Base-by-base conservation (phyloP, 1,140 invertebrate species). In the Asbolus verrucosus region DNA sequence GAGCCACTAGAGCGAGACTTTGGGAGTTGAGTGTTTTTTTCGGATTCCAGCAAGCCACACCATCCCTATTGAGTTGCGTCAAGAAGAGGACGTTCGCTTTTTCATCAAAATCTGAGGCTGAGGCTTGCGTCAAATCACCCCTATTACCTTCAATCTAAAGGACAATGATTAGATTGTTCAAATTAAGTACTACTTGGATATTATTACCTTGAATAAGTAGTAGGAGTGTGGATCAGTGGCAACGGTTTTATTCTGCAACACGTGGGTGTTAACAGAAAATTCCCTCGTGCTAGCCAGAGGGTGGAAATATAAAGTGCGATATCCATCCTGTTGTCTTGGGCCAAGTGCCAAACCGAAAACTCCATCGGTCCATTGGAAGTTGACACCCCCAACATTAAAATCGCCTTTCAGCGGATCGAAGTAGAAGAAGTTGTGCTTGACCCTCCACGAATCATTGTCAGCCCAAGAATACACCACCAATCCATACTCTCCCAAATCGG, bases 311-410 rank as follows among this genome's bases (percentile, higher is more conserved):
- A 91, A 83, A n/a, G 86, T 88, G 61, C 87, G 87, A 62, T 81
- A 86, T 27, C 83, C 76, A 50, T 72, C 73, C 46, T 69, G 39
- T 9, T 72, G 65, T 67, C 38, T 33, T 11, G 72, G 73, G 36
- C 76, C 74, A 13, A 92, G 77, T 1, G 90, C 88, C 67, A 92
- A 67, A 19, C 88, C 88, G 67, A 92, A 92, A 0, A 92, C 82
- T 6, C 91, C 91, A 78, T 92, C 91, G 0, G 88, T 90, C 90
- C 91, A 92, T 77, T 92, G 90, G 85, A 92, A 92, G 72, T 89
- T 87, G 1, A 90, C 84, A 2, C 90, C 90, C 14, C 85, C 88
- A 4, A 92, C 85, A 73, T 88, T 89, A 75, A 87, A 91, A 62
- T 90, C 85, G 5, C 90, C 91, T 68, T 89, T 83, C 6, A 93